These are phyloP conservation scores for Cacatua alba DNA, from an alignment of 2,113 vertebrate species.

Conservation along the genomic window DNA sequence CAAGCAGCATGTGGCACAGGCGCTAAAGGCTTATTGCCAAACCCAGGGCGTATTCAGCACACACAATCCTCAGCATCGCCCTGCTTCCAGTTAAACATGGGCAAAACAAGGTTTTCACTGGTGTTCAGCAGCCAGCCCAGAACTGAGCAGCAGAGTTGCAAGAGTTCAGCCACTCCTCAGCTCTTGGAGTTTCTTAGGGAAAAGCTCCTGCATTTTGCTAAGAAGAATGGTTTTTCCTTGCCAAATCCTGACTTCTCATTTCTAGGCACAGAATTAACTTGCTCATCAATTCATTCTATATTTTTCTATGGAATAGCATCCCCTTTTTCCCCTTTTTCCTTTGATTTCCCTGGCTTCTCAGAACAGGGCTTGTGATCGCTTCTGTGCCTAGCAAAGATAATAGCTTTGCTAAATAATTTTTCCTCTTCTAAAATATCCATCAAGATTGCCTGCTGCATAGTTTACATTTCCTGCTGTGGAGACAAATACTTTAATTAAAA, in stretches of 20 bases:
- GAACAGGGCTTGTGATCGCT: not conserved
- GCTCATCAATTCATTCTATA: not conserved
- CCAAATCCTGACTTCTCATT: not conserved
- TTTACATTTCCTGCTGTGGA: conserved; percentile 72
- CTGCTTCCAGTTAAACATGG: not conserved
- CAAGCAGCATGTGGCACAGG: fast-evolving
- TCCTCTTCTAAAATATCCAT: conserved; percentile 55
- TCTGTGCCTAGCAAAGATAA: conserved; percentile 65
- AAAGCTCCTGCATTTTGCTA: not conserved
- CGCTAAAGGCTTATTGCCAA: not conserved
- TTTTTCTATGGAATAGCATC: not conserved
- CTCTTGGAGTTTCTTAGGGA: not conserved
- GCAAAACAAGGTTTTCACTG: not conserved
- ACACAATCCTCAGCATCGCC: not conserved
- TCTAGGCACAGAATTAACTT: not conserved
- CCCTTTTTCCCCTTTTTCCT: not conserved
- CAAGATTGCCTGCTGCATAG: conserved; percentile 64
- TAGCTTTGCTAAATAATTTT: conserved; percentile 67
- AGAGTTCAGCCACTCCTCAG: not conserved
- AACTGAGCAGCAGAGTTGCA: not conserved
- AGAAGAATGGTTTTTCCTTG: not conserved
- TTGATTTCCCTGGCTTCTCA: not conserved
- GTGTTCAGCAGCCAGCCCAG: not conserved
- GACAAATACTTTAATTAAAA: conserved; percentile 66
- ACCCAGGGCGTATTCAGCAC: not conserved